phyloP scores from a whole-genome alignment of 2,113 vertebrate genomes.

The Chionis minor region DNA sequence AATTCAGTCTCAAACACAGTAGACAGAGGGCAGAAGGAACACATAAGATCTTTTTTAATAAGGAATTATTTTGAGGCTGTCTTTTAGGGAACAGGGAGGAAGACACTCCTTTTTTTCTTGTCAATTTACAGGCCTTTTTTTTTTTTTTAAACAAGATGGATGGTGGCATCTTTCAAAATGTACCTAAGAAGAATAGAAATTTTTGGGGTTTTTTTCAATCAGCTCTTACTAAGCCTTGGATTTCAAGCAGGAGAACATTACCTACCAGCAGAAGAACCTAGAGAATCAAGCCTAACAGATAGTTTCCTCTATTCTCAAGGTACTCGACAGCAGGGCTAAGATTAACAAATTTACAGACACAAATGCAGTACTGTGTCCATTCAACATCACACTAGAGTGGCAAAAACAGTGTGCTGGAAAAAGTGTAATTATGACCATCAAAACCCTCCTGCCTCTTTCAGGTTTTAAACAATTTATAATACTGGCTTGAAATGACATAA shows the following conservation, averaged over 20 bases:
- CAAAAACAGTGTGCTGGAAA: not conserved
- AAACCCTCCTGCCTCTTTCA: not conserved
- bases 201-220: not conserved
- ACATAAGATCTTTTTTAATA: not conserved
- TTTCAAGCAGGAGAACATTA: not conserved
- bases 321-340: not conserved
- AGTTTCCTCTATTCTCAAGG: not conserved
- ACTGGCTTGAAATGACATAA: not conserved
- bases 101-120: not conserved
- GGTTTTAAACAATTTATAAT: not conserved
- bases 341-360: not conserved
- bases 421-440: not conserved
- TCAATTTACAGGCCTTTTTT: not conserved
- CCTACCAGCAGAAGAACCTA: not conserved
- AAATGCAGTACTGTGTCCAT: not conserved
- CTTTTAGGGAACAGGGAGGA: not conserved
- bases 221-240: not conserved
- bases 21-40: not conserved
- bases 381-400: not conserved
- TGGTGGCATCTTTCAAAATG: not conserved
- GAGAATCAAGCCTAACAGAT: not conserved
- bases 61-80: not conserved
- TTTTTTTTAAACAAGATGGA: not conserved
- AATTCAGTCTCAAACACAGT: not conserved
- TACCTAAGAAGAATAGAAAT: not conserved